Evolutionary conservation across 1,140 invertebrate genomes (phyloP).

Genomic region (Dufourea novaeangliae): DNA sequence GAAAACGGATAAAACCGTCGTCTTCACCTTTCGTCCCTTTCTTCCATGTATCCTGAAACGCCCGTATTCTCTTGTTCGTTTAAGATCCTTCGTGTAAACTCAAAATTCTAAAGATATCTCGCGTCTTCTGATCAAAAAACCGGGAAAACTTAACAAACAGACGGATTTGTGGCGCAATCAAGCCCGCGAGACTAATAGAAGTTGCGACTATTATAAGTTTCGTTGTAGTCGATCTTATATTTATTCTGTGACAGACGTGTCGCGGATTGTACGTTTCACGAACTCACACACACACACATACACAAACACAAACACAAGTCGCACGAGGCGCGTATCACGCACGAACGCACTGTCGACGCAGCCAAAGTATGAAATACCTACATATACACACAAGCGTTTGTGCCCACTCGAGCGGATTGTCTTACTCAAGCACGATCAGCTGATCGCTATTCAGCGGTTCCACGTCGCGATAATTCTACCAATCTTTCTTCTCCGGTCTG

Average conservation of each 20-base stretch:
- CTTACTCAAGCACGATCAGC: slow-evolving; percentile 56
- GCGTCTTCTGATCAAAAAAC: neutral
- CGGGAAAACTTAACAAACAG: neutral
- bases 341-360: slow-evolving; percentile 27
- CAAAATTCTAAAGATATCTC: neutral
- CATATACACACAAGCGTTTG: slow-evolving; percentile 28
- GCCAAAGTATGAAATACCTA: slow-evolving; percentile 2
- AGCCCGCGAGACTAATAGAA: slow-evolving; percentile 25
- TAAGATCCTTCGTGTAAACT: neutral
- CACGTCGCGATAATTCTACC: slow-evolving; percentile 11
- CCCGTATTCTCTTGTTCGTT: slow-evolving; percentile 22
- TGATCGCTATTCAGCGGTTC: slow-evolving; percentile 44
- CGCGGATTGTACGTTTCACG: slow-evolving; percentile 20
- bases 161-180: slow-evolving; percentile 16
- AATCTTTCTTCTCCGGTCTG: neutral
- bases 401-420: slow-evolving; percentile 36
- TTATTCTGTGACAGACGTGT: slow-evolving; percentile 49
- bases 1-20: slow-evolving; percentile 24
- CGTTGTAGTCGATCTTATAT: slow-evolving; percentile 42
- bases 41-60: slow-evolving; percentile 55
- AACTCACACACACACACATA: slow-evolving; percentile 24
- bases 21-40: slow-evolving; percentile 59
- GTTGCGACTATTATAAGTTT: slow-evolving; percentile 34
- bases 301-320: slow-evolving; percentile 2
- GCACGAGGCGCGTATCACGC: slow-evolving; percentile 38